Conservation (phyloP, 2,113 vertebrate species). For the Plestiodon gilberti region DNA sequence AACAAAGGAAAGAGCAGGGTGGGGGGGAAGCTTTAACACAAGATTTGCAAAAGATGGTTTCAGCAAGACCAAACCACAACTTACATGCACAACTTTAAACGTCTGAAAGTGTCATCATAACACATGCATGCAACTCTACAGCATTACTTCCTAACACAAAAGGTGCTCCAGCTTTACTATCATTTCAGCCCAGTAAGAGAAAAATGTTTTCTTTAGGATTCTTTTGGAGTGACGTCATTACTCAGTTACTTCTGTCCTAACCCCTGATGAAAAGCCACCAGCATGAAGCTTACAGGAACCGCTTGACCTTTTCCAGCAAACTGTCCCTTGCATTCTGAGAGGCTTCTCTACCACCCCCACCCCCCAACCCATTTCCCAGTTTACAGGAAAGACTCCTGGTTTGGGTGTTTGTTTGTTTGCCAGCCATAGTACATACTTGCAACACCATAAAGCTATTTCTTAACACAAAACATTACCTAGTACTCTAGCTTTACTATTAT, state of each 20-base stretch:
- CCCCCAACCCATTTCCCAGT: no score
- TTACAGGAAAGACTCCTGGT: no score
- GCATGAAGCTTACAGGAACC: no score
- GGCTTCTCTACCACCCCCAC: no score
- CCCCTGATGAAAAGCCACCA: no score
- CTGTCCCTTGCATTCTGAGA: no score
- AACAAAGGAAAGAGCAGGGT: slow-evolving; percentile 57
- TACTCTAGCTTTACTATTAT: background rate
- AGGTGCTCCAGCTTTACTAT: no score
- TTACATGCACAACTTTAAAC: slow-evolving; percentile 5
- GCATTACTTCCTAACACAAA: background rate
- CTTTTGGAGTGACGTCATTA: no score
- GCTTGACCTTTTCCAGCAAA: no score
- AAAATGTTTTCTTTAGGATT: no score
- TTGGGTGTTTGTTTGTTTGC: no score
- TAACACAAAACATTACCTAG: background rate
- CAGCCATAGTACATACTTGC: background rate
- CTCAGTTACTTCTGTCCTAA: no score
- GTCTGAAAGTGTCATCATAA: background rate
- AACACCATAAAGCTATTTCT: background rate
- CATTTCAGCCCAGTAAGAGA: background rate
- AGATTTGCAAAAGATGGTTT: slow-evolving; percentile 27
- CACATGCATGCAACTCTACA: background rate
- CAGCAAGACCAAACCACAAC: slow-evolving; percentile 46
- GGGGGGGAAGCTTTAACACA: slow-evolving; percentile 43